Evolutionary conservation across 1,140 invertebrate genomes (phyloP).

Genomic region (Callitettix versicolor): DNA sequence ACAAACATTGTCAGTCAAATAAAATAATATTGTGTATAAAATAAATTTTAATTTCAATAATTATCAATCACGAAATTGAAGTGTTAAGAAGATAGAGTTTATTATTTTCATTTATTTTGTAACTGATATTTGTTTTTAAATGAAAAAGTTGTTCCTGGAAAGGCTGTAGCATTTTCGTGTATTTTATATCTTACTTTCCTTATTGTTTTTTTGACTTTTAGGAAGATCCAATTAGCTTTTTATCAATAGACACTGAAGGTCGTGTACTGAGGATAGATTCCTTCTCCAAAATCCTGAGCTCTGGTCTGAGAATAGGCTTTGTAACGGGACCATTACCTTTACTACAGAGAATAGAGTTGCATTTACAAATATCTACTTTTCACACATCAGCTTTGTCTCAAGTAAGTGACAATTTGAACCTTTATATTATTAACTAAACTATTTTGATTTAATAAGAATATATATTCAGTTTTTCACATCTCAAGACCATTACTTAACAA

Average conservation of each 20-base stretch:
- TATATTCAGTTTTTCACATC: background rate
- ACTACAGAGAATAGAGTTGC: slow-evolving; percentile 49
- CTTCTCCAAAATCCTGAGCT: slow-evolving; percentile 66
- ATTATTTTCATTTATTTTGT: too few species aligned
- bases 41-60: too few species aligned
- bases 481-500: background rate
- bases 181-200: too few species aligned
- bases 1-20: too few species aligned
- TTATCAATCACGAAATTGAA: too few species aligned
- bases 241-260: slow-evolving; percentile 64
- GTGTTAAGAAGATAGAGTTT: too few species aligned
- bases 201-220: too few species aligned
- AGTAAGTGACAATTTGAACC: slow-evolving; percentile 34
- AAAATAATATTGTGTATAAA: too few species aligned
- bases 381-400: slow-evolving; percentile 64
- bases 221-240: slow-evolving; percentile 51
- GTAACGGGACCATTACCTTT: slow-evolving; percentile 54
- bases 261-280: slow-evolving; percentile 69
- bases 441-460: background rate
- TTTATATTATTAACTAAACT: slow-evolving; percentile 4
- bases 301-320: slow-evolving; percentile 58
- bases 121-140: too few species aligned
- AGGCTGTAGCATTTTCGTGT: too few species aligned
- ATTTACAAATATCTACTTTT: slow-evolving; percentile 59
- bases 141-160: too few species aligned